phyloP scores from a whole-genome alignment of 1,140 invertebrate genomes.

The Sycophaga agraensis region DNA sequence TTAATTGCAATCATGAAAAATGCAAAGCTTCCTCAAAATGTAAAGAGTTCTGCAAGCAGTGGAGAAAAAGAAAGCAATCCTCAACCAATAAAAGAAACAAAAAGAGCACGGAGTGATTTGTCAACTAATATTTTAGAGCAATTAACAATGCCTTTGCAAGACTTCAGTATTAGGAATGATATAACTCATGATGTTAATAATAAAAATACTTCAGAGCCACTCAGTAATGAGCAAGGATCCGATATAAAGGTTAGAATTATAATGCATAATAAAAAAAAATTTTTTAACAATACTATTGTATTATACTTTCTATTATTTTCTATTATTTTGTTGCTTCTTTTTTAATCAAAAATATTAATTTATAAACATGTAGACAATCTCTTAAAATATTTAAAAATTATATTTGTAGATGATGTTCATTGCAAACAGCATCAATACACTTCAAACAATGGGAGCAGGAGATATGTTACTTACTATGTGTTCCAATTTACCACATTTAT shows the following conservation, averaged over 20 bases:
- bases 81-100: slow-evolving; percentile 60
- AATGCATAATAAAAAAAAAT: neutral
- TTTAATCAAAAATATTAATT: slow-evolving; percentile 7
- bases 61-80: slow-evolving; percentile 61
- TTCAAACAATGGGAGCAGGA: slow-evolving; percentile 75
- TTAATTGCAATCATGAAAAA: slow-evolving; percentile 69
- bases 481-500: slow-evolving; percentile 72
- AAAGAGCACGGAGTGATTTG: slow-evolving; percentile 63
- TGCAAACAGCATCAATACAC: slow-evolving; percentile 57
- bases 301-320: too few relatives aligned
- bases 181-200: slow-evolving; percentile 35
- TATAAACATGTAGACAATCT: too few relatives aligned
- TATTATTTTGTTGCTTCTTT: slow-evolving; percentile 4
- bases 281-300: too few relatives aligned
- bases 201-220: slow-evolving; percentile 40
- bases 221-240: slow-evolving; percentile 37
- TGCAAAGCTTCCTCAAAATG: slow-evolving; percentile 64
- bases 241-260: slow-evolving; percentile 45
- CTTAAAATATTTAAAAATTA: too few relatives aligned
- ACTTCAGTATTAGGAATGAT: slow-evolving; percentile 49
- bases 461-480: slow-evolving; percentile 79
- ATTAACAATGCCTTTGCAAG: slow-evolving; percentile 65
- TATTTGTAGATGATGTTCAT: slow-evolving; percentile 56
- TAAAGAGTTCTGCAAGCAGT: slow-evolving; percentile 56
- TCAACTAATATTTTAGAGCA: slow-evolving; percentile 68